phyloP scores from a whole-genome alignment of 2,888 invertebrate species.

The Chrysolina haemoptera region DNA sequence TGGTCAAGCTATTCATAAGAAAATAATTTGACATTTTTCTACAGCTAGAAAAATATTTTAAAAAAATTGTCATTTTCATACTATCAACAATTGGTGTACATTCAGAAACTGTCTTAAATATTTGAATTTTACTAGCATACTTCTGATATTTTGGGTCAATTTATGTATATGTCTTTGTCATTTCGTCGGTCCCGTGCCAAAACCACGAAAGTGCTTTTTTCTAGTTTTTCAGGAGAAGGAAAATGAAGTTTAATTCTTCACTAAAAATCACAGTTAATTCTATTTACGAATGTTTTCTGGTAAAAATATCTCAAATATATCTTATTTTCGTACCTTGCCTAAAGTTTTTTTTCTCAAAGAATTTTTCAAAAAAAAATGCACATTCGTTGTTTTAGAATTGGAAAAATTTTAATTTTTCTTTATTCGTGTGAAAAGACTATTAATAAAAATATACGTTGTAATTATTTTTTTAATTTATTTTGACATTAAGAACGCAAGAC shows the following conservation, averaged over 20 bases:
- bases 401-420: not conserved
- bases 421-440: not conserved
- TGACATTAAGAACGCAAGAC: constrained; percentile 4
- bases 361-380: not conserved
- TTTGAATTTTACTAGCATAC: too few relatives aligned
- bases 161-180: too few relatives aligned
- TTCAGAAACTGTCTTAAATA: too few relatives aligned
- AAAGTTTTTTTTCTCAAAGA: too few relatives aligned
- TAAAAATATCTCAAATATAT: not conserved
- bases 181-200: not conserved
- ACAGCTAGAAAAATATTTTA: too few relatives aligned
- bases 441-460: constrained; percentile 5
- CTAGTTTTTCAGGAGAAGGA: not conserved
- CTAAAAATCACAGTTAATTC: not conserved
- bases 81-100: too few relatives aligned
- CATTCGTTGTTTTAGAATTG: constrained; percentile 1
- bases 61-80: too few relatives aligned
- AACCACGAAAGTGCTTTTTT: constrained; percentile 3
- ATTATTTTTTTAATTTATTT: not conserved
- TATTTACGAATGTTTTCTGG: not conserved
- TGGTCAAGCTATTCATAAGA: too few relatives aligned
- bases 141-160: too few relatives aligned
- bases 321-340: too few relatives aligned
- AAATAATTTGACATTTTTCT: too few relatives aligned
- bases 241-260: not conserved